phyloP scores from a whole-genome alignment of 2,888 invertebrate species.

The Leucozona laternaria region DNA sequence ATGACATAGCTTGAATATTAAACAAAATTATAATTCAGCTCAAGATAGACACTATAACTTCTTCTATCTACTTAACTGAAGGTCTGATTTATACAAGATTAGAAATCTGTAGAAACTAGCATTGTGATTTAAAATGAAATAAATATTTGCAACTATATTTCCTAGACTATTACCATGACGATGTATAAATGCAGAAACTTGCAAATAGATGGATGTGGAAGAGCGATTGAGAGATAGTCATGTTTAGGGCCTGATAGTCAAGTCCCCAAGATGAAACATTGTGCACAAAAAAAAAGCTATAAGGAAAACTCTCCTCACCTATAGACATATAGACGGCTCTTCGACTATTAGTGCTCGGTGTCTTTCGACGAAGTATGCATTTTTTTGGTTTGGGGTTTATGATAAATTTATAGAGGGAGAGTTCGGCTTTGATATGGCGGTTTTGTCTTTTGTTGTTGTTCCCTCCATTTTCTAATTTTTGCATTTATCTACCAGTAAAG shows the following conservation, averaged over 20 bases:
- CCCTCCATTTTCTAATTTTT: conserved; percentile 18
- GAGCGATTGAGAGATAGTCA: conserved; percentile 56
- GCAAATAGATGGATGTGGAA: conserved; percentile 36
- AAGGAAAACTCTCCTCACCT: neutral
- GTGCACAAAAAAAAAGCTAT: neutral
- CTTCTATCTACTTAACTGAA: too few species aligned
- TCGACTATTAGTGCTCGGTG: conserved; percentile 40
- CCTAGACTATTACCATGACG: neutral
- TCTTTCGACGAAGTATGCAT: conserved; percentile 51
- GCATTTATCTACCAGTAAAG: conserved; percentile 3
- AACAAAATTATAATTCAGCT: too few species aligned
- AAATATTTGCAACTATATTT: neutral
- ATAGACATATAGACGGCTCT: neutral
- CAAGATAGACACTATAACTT: too few species aligned
- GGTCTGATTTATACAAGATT: too few species aligned
- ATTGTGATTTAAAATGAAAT: neutral
- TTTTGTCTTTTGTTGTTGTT: neutral
- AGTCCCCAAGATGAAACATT: neutral
- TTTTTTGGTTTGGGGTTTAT: conserved; percentile 44
- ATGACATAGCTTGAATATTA: too few species aligned
- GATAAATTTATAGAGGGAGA: conserved; percentile 68
- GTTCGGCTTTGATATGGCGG: conserved; percentile 27
- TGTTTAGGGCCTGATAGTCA: conserved; percentile 38
- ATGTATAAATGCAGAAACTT: conserved; percentile 9
- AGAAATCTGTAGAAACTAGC: too few species aligned